These are phyloP conservation scores for Halocaridina rubra DNA, from an alignment of 2,888 invertebrate genomes.

Conservation along the genomic window DNA sequence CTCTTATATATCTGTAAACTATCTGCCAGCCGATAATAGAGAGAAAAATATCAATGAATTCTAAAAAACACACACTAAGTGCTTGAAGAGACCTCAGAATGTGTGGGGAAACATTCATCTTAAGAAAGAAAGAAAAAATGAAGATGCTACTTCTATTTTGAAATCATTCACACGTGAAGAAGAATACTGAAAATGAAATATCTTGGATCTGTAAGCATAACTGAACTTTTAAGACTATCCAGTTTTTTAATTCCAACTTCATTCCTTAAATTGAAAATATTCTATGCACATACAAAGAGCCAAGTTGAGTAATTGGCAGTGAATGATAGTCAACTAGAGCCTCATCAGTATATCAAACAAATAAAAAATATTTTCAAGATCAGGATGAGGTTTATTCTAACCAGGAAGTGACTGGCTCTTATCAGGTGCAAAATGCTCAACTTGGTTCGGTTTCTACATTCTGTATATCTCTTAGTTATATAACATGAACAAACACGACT, in stretches of 20 bases:
- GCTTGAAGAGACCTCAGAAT: conserved; percentile 2
- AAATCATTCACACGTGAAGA: no score
- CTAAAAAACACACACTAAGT: no score
- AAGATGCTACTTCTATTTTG: no score
- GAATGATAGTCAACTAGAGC: no score
- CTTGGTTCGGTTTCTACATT: conserved; percentile 41
- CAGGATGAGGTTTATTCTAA: not conserved
- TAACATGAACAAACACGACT: conserved; percentile 53
- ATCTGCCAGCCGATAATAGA: not conserved
- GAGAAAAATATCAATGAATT: no score
- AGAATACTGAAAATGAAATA: no score
- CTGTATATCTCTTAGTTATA: conserved; percentile 35
- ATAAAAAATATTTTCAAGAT: not conserved
- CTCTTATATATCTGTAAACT: not conserved
- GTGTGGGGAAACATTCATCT: no score
- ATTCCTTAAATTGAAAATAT: conserved; percentile 16
- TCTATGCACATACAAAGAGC: conserved; percentile 30
- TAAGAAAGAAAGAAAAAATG: no score
- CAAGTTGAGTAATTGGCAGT: conserved; percentile 31
- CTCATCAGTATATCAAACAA: no score
- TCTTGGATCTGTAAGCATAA: no score
- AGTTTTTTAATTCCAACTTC: not conserved
- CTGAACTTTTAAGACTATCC: not conserved
- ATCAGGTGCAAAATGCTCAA: conserved; percentile 5
- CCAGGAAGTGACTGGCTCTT: no score